These are phyloP conservation scores for Phrynosoma blainvillii DNA, from an alignment of 2,113 vertebrate genomes.

Conservation along the genomic window DNA sequence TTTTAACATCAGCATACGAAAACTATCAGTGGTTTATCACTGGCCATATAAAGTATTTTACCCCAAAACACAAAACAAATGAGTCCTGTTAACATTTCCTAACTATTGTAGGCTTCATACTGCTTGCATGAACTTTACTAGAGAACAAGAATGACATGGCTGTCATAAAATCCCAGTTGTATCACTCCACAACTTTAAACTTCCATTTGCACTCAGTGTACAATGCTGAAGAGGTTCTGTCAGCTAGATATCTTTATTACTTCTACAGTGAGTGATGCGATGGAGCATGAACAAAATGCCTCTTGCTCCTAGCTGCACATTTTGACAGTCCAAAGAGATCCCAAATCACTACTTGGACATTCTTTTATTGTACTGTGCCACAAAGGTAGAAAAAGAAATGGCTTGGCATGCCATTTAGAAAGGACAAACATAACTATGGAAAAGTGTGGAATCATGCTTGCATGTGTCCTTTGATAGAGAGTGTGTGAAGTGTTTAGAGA, in stretches of 20 bases:
- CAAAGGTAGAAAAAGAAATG: conserved; percentile 27
- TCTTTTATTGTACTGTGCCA: conserved; percentile 35
- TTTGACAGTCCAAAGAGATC: conserved; percentile 47
- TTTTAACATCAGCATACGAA: neutral
- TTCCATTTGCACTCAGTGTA: neutral
- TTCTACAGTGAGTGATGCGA: conserved; percentile 42
- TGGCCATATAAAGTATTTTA: neutral
- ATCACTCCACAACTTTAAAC: neutral
- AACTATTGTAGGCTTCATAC: conserved; percentile 18
- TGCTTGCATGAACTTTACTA: neutral
- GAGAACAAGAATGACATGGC: neutral
- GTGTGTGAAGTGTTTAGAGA: too few relatives aligned
- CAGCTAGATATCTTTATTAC: conserved; percentile 32
- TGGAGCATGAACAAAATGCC: conserved; percentile 13
- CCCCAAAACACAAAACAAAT: conserved; percentile 7
- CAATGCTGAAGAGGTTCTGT: conserved; percentile 32
- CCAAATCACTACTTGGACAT: conserved; percentile 33
- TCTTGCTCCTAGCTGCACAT: neutral
- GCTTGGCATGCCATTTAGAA: neutral
- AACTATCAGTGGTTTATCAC: neutral
- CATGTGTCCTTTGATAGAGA: neutral
- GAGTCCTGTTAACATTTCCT: conserved; percentile 16
- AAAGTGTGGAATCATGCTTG: conserved; percentile 2
- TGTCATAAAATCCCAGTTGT: conserved; percentile 6
- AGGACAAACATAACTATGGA: conserved; percentile 8